Conservation (phyloP, 2,113 vertebrate species). For the Clarias batrachus region DNA sequence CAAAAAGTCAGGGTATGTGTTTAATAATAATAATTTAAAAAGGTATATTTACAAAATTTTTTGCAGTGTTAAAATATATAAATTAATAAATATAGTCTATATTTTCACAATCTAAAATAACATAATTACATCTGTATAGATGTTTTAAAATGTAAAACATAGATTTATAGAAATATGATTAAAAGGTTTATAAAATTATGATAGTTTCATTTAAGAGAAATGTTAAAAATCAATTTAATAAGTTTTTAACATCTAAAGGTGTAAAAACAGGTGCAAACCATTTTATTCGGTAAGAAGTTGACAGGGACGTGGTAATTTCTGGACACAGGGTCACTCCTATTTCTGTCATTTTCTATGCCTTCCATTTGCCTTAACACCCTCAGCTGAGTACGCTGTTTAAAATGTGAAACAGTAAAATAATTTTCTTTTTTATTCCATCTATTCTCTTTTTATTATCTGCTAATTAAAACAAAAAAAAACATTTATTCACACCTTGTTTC, state of each 20-base stretch:
- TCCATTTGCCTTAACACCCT: constrained; percentile 37
- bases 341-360: constrained; percentile 13
- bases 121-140: too few relatives aligned
- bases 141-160: too few relatives aligned
- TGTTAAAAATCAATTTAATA: neutral
- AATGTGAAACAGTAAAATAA: neutral
- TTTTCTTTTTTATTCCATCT: neutral
- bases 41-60: too few relatives aligned
- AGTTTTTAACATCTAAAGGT: neutral
- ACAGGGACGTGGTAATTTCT: neutral
- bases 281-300: neutral
- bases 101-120: too few relatives aligned
- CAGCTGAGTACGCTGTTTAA: neutral
- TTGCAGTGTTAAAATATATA: too few relatives aligned
- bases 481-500: neutral
- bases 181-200: neutral
- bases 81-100: too few relatives aligned
- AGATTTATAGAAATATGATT: too few relatives aligned
- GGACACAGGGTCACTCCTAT: neutral
- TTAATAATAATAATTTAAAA: too few relatives aligned
- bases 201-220: too few relatives aligned
- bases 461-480: constrained; percentile 22
- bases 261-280: neutral
- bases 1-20: too few relatives aligned
- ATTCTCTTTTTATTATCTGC: neutral